A percentile compares a stretch with the other conserved stretches of the same genome.
These are phyloP conservation scores for Drosophila kambysellisi DNA, from an alignment of 2,888 invertebrate genomes.

Conservation along the genomic window DNA sequence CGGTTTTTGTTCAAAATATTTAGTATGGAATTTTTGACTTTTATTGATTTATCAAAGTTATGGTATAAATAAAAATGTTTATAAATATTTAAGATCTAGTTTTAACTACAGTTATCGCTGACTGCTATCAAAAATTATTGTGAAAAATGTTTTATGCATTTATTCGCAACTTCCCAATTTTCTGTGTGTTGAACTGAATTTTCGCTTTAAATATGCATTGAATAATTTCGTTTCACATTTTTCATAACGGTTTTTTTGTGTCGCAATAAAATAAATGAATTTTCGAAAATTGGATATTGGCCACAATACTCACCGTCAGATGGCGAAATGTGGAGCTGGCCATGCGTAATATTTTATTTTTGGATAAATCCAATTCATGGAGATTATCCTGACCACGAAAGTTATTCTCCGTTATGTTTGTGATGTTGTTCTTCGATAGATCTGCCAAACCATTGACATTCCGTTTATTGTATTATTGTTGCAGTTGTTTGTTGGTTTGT, in stretches of 20 bases:
- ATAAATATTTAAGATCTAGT: background rate
- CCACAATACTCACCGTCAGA: constrained; percentile 85
- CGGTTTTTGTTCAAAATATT: background rate
- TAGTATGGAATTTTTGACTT: fast-evolving
- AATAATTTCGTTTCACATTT: constrained; percentile 1
- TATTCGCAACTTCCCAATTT: background rate
- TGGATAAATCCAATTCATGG: constrained; percentile 89
- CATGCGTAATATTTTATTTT: constrained; percentile 91
- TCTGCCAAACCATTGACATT: constrained; percentile 83
- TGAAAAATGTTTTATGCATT: background rate
- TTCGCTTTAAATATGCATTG: constrained; percentile 1
- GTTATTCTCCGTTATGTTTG: constrained; percentile 89
- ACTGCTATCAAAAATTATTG: background rate
- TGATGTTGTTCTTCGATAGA: constrained; percentile 91
- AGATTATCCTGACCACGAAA: constrained; percentile 92
- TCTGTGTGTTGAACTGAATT: background rate
- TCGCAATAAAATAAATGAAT: constrained; percentile 6
- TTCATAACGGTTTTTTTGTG: background rate
- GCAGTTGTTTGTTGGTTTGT: background rate
- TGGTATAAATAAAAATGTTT: no score
- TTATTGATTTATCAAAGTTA: background rate
- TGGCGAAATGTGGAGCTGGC: constrained; percentile 91
- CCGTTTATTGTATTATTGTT: background rate
- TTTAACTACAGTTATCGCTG: background rate
- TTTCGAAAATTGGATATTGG: background rate